phyloP scores from a whole-genome alignment of 2,113 vertebrate genomes.

The Rhinogobius similis region DNA sequence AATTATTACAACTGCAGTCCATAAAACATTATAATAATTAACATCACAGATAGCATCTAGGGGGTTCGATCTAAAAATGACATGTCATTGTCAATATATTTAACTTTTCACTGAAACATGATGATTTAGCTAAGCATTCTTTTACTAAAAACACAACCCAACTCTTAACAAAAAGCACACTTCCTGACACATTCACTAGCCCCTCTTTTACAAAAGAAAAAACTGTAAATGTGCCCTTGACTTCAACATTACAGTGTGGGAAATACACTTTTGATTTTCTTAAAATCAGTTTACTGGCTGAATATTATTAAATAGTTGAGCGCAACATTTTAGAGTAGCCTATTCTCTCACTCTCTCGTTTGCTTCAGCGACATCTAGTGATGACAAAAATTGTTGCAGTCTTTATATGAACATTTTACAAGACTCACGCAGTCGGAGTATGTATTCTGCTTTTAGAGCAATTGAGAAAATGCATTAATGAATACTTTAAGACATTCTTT shows the following conservation, averaged over 20 bases:
- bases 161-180: conserved; percentile 23
- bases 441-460: conserved; percentile 52
- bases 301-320: not conserved
- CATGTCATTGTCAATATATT: too few relatives aligned
- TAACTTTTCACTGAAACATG: too few relatives aligned
- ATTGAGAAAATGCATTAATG: conserved; percentile 41
- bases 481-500: conserved; percentile 35
- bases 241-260: conserved; percentile 49
- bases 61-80: too few relatives aligned
- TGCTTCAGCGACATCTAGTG: conserved; percentile 2
- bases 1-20: too few relatives aligned
- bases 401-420: not conserved
- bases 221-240: conserved; percentile 35
- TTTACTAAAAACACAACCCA: conserved; percentile 5
- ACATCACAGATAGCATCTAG: too few relatives aligned
- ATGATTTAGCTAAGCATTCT: not conserved
- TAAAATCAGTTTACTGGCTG: too few relatives aligned
- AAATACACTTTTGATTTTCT: conserved; percentile 56
- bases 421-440: conserved; percentile 15
- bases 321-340: not conserved
- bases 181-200: conserved; percentile 21
- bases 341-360: not conserved
- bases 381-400: not conserved
- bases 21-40: too few relatives aligned
- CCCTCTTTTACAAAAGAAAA: conserved; percentile 18